These are phyloP conservation scores for Pyxicephalus adspersus DNA, from an alignment of 2,113 vertebrate genomes.

Conservation along the genomic window DNA sequence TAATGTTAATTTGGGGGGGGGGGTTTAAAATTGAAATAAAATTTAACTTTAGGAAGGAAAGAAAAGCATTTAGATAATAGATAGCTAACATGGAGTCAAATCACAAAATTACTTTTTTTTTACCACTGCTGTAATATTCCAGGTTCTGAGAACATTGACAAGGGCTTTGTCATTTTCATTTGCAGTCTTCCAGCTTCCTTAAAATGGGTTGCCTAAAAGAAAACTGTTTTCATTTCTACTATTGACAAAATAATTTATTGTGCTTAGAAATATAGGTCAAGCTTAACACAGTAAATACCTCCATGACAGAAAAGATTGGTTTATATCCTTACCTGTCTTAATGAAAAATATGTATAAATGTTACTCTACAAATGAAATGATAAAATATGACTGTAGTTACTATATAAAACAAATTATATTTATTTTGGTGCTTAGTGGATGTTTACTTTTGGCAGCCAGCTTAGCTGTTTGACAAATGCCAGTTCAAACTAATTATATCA, in stretches of 20 bases:
- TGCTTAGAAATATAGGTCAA: constrained; percentile 48
- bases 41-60: too few relatives aligned
- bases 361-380: not conserved
- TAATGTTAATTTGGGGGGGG: too few relatives aligned
- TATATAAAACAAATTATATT: too few relatives aligned
- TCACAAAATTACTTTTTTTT: constrained; percentile 25
- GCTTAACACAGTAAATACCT: constrained; percentile 32
- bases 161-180: constrained; percentile 50
- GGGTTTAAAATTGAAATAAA: too few relatives aligned
- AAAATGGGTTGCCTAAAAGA: constrained; percentile 51
- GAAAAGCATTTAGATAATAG: too few relatives aligned
- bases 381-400: not conserved
- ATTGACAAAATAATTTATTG: constrained; percentile 51
- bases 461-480: too few relatives aligned
- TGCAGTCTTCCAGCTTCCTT: constrained; percentile 36
- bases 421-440: too few relatives aligned
- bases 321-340: not conserved
- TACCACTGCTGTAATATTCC: constrained; percentile 22
- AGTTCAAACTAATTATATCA: too few relatives aligned
- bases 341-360: not conserved
- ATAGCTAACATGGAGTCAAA: too few relatives aligned
- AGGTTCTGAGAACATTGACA: constrained; percentile 45
- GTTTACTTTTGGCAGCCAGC: too few relatives aligned
- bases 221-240: constrained; percentile 44
- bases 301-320: constrained; percentile 16